A percentile compares a stretch with the other conserved stretches of the same genome.
phyloP scores from a whole-genome alignment of 1,140 invertebrate species.

The Macrosteles quadrilineatus region DNA sequence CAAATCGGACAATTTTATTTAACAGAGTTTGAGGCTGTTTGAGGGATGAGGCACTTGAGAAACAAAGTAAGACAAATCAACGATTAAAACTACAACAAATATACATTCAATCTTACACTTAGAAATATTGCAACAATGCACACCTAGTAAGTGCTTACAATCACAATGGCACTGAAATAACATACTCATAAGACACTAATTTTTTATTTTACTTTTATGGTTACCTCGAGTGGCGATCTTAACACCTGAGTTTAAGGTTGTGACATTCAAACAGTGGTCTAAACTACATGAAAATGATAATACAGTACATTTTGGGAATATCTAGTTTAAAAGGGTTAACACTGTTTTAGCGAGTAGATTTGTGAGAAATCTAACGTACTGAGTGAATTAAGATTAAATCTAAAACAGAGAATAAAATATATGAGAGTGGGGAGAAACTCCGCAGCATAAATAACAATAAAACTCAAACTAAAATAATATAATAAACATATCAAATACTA shows the following conservation, averaged over 20 bases:
- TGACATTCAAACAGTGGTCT: background rate
- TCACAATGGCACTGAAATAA: slow-evolving; percentile 7
- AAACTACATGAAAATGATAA: background rate
- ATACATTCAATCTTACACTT: slow-evolving; percentile 4
- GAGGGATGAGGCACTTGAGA: slow-evolving; percentile 23
- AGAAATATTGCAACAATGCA: slow-evolving; percentile 5
- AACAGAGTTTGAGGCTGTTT: slow-evolving; percentile 2
- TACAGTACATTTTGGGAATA: background rate
- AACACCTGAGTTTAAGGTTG: background rate
- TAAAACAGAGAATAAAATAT: background rate
- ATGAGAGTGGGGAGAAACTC: background rate
- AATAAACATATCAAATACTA: background rate
- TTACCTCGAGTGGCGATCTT: background rate
- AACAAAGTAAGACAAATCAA: slow-evolving; percentile 11
- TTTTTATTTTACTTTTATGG: background rate
- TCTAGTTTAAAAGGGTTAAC: background rate
- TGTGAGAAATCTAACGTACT: background rate
- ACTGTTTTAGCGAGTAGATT: background rate
- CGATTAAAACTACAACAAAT: slow-evolving; percentile 21
- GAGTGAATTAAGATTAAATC: background rate
- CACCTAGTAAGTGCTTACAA: slow-evolving; percentile 13
- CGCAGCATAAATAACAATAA: slow-evolving; percentile 1
- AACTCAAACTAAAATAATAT: background rate
- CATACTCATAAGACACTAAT: background rate
- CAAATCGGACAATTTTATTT: background rate